Evolutionary conservation across 2,888 invertebrate genomes (phyloP).

Genomic region (Oeneis ivallda): DNA sequence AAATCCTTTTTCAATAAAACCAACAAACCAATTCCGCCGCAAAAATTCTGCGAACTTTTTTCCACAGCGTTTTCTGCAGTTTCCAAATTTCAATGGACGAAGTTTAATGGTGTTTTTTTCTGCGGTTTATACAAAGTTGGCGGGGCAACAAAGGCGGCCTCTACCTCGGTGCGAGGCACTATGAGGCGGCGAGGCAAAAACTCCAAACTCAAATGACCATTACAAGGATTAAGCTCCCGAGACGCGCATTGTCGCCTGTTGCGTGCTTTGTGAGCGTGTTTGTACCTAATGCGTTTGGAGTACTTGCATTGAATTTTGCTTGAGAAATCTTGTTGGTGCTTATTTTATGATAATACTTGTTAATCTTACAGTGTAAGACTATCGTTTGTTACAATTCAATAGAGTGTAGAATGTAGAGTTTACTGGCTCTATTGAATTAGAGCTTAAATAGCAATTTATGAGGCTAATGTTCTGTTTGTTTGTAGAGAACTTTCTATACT

Average conservation of each 20-base stretch:
- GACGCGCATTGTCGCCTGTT: slow-evolving; percentile 19
- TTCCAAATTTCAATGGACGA: slow-evolving; percentile 27
- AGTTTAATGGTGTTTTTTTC: slow-evolving; percentile 33
- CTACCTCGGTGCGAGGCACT: slow-evolving; percentile 25
- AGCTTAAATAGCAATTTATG: no score
- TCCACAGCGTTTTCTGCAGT: slow-evolving; percentile 25
- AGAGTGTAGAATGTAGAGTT: not conserved
- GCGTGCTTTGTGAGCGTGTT: slow-evolving; percentile 20
- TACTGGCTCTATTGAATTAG: not conserved
- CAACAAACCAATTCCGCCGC: slow-evolving; percentile 26
- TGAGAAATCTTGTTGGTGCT: slow-evolving; percentile 9
- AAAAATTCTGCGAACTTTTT: slow-evolving; percentile 34
- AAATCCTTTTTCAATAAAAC: slow-evolving; percentile 26
- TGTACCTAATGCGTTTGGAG: slow-evolving; percentile 13
- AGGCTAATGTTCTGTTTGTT: not conserved
- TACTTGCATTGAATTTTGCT: slow-evolving; percentile 10
- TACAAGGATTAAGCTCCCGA: slow-evolving; percentile 28
- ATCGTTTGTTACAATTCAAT: not conserved
- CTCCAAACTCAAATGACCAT: slow-evolving; percentile 35
- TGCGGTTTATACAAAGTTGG: slow-evolving; percentile 26
- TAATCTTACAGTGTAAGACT: not conserved
- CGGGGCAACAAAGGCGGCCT: slow-evolving; percentile 15
- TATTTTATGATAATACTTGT: not conserved
- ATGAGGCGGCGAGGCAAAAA: slow-evolving; percentile 38
- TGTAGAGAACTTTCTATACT: not conserved